phyloP scores from a whole-genome alignment of 2,113 vertebrate genomes.

The Phylloscopus whistleri region DNA sequence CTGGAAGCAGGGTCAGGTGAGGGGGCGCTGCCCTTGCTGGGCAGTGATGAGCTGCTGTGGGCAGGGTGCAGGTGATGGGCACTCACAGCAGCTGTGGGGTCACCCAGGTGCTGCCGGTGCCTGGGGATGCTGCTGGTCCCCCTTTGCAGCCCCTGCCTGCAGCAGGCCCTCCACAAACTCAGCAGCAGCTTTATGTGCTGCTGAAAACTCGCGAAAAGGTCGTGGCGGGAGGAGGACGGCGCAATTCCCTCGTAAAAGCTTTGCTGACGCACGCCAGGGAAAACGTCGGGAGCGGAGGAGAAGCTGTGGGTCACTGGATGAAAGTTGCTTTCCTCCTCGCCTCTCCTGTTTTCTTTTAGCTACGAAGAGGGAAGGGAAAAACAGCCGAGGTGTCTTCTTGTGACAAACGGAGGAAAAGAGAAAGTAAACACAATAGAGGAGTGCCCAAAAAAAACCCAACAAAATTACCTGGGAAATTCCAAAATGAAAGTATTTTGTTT shows the following conservation, averaged over 20 bases:
- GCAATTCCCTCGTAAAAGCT: conserved; percentile 39
- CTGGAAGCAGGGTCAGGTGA: not conserved
- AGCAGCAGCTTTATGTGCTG: conserved; percentile 45
- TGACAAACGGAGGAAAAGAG: not conserved
- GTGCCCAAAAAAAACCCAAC: not conserved
- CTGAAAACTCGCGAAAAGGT: conserved; percentile 28
- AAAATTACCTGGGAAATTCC: conserved; percentile 19
- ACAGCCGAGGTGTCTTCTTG: not conserved
- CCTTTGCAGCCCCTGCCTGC: not conserved
- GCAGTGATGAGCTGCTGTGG: rapidly evolving
- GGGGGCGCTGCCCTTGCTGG: not conserved
- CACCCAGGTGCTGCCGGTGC: not conserved
- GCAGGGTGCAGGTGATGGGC: not conserved
- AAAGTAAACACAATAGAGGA: not conserved
- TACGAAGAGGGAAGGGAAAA: not conserved
- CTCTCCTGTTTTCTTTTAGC: not conserved
- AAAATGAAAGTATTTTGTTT: conserved; percentile 15
- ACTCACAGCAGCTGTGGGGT: rapidly evolving
- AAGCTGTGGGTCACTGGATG: not conserved
- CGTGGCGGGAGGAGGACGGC: not conserved
- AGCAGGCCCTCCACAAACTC: not conserved
- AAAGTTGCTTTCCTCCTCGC: not conserved
- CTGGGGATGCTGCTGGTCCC: not conserved
- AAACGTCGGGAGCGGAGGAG: not conserved
- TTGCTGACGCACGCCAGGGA: not conserved